These are phyloP conservation scores for Myanophis thanlyinensis DNA, from an alignment of 2,113 vertebrate species.

Conservation along the genomic window DNA sequence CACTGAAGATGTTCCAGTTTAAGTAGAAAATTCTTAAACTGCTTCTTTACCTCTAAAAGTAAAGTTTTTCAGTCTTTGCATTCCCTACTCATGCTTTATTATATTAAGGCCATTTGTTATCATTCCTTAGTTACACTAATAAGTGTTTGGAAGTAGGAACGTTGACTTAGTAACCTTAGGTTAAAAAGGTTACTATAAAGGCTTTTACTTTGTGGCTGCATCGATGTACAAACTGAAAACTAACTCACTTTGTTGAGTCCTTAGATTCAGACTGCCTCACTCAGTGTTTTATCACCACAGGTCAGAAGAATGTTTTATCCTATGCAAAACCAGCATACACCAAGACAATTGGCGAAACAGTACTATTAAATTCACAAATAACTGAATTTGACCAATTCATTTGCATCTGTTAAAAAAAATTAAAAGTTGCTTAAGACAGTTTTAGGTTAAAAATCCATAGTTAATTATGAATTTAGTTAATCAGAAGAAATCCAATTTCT, in stretches of 20 bases:
- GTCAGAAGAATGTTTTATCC: background rate
- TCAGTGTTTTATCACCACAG: background rate
- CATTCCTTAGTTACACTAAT: background rate
- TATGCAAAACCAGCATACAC: background rate
- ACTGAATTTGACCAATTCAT: background rate
- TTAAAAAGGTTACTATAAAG: background rate
- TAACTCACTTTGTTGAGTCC: background rate
- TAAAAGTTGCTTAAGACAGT: background rate
- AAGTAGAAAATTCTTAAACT: background rate
- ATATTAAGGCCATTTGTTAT: background rate
- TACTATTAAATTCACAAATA: background rate
- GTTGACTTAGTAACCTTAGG: background rate
- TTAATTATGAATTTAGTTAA: background rate
- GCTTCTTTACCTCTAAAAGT: conserved; percentile 21
- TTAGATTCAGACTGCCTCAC: background rate
- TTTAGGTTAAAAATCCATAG: background rate
- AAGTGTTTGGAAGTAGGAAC: background rate
- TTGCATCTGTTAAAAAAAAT: background rate
- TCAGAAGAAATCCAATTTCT: background rate
- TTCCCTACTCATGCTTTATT: background rate
- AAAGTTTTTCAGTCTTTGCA: background rate
- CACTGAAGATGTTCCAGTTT: conserved; percentile 35
- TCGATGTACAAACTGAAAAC: background rate
- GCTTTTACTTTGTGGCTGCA: background rate
- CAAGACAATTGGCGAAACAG: background rate